These are phyloP conservation scores for Rhea pennata DNA, from an alignment of 2,113 vertebrate genomes.

Conservation along the genomic window DNA sequence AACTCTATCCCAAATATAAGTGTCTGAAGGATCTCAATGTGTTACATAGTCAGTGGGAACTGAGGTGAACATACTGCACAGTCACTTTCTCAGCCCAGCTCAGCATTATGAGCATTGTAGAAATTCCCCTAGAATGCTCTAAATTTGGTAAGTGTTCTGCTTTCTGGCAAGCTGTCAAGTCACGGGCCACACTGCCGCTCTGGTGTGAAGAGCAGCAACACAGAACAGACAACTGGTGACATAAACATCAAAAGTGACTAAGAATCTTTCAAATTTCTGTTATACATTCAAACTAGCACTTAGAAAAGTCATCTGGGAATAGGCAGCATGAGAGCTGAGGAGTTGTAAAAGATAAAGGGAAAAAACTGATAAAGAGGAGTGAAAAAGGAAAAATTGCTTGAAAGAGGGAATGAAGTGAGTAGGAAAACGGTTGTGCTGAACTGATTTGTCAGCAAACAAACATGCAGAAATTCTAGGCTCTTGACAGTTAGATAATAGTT, in stretches of 20 bases:
- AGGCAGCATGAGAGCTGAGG: not conserved
- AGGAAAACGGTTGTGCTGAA: constrained; percentile 5
- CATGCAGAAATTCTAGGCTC: constrained; percentile 23
- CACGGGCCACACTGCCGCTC: not conserved
- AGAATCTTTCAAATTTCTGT: not conserved
- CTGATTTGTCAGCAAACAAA: constrained; percentile 42
- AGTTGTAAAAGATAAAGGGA: not conserved
- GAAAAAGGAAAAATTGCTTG: not conserved
- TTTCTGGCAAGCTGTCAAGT: not conserved
- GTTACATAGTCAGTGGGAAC: not conserved
- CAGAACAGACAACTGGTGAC: not conserved
- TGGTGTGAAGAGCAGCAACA: not conserved
- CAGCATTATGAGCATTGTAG: not conserved
- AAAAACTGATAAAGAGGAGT: not conserved
- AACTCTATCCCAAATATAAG: not conserved
- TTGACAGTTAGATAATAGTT: constrained; percentile 66
- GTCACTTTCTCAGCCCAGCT: not conserved
- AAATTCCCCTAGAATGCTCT: not conserved
- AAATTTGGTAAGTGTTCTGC: not conserved
- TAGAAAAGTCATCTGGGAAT: not conserved
- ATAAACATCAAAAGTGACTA: not conserved
- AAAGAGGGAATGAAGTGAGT: constrained; percentile 18
- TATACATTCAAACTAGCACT: not conserved
- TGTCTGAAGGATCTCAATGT: not conserved
- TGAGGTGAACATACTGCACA: fast-evolving